Conservation (phyloP, 2,888 invertebrate genomes). For the Vesta saturnalis region DNA sequence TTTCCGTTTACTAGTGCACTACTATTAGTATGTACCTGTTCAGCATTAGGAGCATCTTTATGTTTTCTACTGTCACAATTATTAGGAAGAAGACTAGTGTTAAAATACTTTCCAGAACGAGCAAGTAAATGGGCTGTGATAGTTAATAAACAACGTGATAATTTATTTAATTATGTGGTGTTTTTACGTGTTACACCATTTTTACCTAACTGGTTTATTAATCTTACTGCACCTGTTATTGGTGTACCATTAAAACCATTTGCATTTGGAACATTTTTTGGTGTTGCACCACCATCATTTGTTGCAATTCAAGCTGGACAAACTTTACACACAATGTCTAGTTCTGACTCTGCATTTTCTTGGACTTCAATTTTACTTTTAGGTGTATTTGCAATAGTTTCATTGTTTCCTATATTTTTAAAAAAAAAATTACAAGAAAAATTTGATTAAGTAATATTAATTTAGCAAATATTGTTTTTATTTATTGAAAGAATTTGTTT, state of each 20-base stretch:
- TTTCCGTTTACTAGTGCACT: constrained; percentile 94
- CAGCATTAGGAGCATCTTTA: constrained; percentile 93
- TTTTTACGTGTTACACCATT: constrained; percentile 97
- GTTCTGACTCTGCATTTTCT: constrained; percentile 87
- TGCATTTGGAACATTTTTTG: constrained; percentile 94
- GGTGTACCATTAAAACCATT: constrained; percentile 94
- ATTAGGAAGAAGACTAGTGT: constrained; percentile 85
- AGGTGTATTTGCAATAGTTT: constrained; percentile 80
- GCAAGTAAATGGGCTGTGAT: constrained; percentile 86
- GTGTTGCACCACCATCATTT: constrained; percentile 97
- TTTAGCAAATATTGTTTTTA: too few species aligned
- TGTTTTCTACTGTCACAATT: constrained; percentile 95
- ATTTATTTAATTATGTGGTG: constrained; percentile 95
- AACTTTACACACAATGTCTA: constrained; percentile 92
- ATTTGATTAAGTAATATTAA: constrained; percentile 68
- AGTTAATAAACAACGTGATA: constrained; percentile 86
- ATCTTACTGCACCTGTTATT: constrained; percentile 95
- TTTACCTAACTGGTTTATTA: constrained; percentile 99
- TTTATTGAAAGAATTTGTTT: too few species aligned
- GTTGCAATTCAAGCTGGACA: constrained; percentile 98
- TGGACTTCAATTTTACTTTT: constrained; percentile 86
- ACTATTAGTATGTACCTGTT: constrained; percentile 89
- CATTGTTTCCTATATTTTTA: constrained; percentile 88
- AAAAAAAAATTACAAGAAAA: constrained; percentile 83
- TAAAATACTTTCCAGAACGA: constrained; percentile 87